Conservation (phyloP, 1,140 invertebrate species). For the Protaetia brevitarsis region DNA sequence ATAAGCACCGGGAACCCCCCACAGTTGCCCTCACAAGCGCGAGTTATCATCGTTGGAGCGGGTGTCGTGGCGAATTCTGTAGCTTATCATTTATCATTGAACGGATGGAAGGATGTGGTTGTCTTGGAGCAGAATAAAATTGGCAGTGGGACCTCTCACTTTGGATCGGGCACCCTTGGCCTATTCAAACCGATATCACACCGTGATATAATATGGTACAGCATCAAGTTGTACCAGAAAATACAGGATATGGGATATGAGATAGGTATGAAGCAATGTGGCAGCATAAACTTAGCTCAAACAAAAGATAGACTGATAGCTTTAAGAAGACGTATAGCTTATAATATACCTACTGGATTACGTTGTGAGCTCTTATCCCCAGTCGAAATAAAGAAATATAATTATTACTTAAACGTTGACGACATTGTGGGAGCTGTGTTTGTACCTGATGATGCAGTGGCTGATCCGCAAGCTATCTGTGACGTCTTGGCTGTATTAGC, state of each 20-base stretch:
- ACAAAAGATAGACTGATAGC: slow-evolving; percentile 68
- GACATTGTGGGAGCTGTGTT: slow-evolving; percentile 71
- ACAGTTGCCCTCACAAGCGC: slow-evolving; percentile 43
- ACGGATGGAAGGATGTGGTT: slow-evolving; percentile 63
- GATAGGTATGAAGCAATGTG: slow-evolving; percentile 62
- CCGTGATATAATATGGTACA: slow-evolving; percentile 59
- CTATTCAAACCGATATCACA: slow-evolving; percentile 60
- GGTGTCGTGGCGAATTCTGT: slow-evolving; percentile 66
- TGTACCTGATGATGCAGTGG: slow-evolving; percentile 71
- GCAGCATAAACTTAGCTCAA: slow-evolving; percentile 69
- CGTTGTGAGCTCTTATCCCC: slow-evolving; percentile 52
- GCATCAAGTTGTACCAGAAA: slow-evolving; percentile 61
- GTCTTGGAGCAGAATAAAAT: slow-evolving; percentile 65
- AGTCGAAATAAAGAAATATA: slow-evolving; percentile 51
- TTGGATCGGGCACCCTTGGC: slow-evolving; percentile 64
- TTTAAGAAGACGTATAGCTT: slow-evolving; percentile 59
- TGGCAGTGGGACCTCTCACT: slow-evolving; percentile 64
- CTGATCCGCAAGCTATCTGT: slow-evolving; percentile 63
- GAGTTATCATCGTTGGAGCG: slow-evolving; percentile 66
- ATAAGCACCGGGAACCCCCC: background rate
- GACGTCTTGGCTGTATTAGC: slow-evolving; percentile 59
- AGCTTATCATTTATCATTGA: slow-evolving; percentile 63
- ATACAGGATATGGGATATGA: slow-evolving; percentile 62
- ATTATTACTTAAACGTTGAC: slow-evolving; percentile 63
- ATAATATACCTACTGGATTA: slow-evolving; percentile 56